These are phyloP conservation scores for Siphonodentalium dalli DNA, from an alignment of 2,888 invertebrate species.

Conservation along the genomic window DNA sequence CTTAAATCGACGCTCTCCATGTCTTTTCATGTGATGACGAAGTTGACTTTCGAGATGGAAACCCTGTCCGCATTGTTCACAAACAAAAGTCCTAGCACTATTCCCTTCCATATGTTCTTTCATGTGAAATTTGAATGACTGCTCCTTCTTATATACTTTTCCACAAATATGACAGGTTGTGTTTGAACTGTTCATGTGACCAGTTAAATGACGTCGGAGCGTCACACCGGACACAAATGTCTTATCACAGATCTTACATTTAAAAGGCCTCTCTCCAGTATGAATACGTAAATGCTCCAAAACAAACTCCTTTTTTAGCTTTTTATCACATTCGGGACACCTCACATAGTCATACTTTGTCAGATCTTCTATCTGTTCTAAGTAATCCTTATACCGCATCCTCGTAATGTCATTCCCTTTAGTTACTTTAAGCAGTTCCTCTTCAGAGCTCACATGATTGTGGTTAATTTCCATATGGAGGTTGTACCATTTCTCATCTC, in stretches of 20 bases:
- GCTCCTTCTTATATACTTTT: constrained; percentile 43
- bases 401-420: constrained; percentile 42
- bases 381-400: constrained; percentile 34
- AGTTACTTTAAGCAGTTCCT: constrained; percentile 35
- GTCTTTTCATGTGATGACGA: constrained; percentile 74
- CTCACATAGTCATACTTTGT: constrained; percentile 32
- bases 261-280: constrained; percentile 48
- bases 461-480: constrained; percentile 53
- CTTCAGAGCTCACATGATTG: constrained; percentile 45
- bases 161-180: constrained; percentile 52
- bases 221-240: constrained; percentile 45
- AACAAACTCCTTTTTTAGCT: constrained; percentile 42
- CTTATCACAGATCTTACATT: constrained; percentile 49
- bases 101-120: constrained; percentile 38
- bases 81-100: constrained; percentile 79
- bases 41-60: constrained; percentile 70
- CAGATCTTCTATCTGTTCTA: constrained; percentile 32
- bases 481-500: constrained; percentile 44
- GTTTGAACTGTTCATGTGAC: constrained; percentile 46
- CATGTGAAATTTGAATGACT: constrained; percentile 43
- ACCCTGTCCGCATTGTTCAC: constrained; percentile 83
- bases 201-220: constrained; percentile 50
- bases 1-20: constrained; percentile 70
- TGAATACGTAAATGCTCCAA: constrained; percentile 54
- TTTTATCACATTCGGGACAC: constrained; percentile 53